These are phyloP conservation scores for Caenorhabditis japonica DNA, from an alignment of 2,888 invertebrate genomes.

Conservation along the genomic window DNA sequence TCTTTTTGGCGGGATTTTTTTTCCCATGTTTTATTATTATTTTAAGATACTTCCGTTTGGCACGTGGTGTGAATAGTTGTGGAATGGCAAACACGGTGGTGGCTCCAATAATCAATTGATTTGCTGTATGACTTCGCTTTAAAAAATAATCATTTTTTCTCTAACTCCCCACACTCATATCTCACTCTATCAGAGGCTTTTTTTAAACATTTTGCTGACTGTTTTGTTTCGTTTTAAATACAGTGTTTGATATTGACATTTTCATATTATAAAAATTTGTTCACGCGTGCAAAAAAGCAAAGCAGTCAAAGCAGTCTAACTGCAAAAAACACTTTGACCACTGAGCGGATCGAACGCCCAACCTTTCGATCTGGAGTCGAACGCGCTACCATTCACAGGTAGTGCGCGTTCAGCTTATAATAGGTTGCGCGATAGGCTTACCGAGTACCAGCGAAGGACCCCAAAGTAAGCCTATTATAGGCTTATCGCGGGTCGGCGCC, in stretches of 20 bases:
- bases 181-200: too few species aligned
- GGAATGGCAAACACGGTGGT: conserved; percentile 61
- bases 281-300: too few species aligned
- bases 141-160: not conserved
- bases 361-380: conserved; percentile 71
- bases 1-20: not conserved
- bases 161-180: too few species aligned
- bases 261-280: too few species aligned
- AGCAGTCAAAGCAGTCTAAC: too few species aligned
- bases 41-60: conserved; percentile 63
- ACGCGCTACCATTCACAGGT: conserved; percentile 71
- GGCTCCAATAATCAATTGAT: conserved; percentile 54
- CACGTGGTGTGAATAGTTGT: conserved; percentile 69
- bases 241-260: not conserved
- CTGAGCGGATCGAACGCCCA: conserved; percentile 70
- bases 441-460: too few species aligned
- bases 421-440: too few species aligned
- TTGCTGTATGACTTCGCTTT: not conserved
- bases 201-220: too few species aligned
- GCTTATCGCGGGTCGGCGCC: too few species aligned
- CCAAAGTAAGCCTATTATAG: too few species aligned
- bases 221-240: not conserved
- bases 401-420: too few species aligned
- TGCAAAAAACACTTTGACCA: conserved; percentile 58
- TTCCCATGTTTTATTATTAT: not conserved